Evolutionary conservation across 2,888 invertebrate genomes (phyloP), one percentile per base, ranked within the genome.

Genomic region (Hyalella azteca): DNA sequence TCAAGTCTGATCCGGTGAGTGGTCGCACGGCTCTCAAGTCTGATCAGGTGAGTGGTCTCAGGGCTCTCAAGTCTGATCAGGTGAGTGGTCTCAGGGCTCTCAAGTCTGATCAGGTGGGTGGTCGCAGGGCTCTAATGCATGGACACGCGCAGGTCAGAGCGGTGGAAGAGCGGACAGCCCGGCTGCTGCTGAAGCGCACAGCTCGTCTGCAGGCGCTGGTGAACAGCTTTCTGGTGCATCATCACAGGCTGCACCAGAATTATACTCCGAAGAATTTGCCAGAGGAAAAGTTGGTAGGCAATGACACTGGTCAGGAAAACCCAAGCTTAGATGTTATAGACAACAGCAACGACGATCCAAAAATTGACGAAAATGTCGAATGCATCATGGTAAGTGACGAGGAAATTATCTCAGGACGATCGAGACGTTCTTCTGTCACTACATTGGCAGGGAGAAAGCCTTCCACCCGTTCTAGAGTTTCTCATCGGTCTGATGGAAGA

Each of bases 1-100:
- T 85, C 39, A 78, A 79, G 29, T 80, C 80, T 1, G 80, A 81
- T 26, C 45, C 78, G 66, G 83, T 83, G 49, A 66, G 66, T 66
- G n/a, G n/a, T n/a, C n/a, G n/a, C n/a, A n/a, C n/a, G n/a, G n/a
- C n/a, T n/a, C n/a, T n/a, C n/a, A n/a, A n/a, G n/a, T n/a, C n/a
- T n/a, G n/a, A n/a, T n/a, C n/a, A n/a, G n/a, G n/a, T n/a, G n/a
- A n/a, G n/a, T n/a, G n/a, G n/a, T n/a, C n/a, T n/a, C n/a, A n/a
- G n/a, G n/a, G n/a, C n/a, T n/a, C n/a, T n/a, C n/a, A n/a, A n/a
- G n/a, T 3, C 22, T n/a, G n/a, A n/a, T n/a, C n/a, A n/a, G n/a
- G n/a, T n/a, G n/a, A n/a, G n/a, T n/a, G n/a, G n/a, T n/a, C n/a
- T n/a, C n/a, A n/a, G n/a, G n/a, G n/a, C n/a, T n/a, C n/a, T n/a